Evolutionary conservation across 2,888 invertebrate species (phyloP), one percentile per base, ranked within the genome.

Genomic region (Drosophila longiperda): DNA sequence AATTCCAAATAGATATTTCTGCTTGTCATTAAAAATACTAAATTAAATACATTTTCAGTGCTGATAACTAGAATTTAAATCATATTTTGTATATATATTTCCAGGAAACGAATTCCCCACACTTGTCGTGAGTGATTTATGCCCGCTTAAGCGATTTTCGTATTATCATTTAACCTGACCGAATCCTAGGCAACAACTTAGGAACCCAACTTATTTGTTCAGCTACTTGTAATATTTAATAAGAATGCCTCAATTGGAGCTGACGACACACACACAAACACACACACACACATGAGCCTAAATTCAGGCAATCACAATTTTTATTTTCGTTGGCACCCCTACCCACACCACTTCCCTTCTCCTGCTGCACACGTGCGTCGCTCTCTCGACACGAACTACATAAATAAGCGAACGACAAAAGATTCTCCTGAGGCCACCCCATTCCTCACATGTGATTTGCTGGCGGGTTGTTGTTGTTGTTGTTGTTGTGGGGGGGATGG

Each of bases 271-370:
- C 38, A 59, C 45, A 26, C 42, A 38, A 26, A 40, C 34, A 40
- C 52, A 53, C 48, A 34, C 3, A 42, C 26, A n/a, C 29, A 42
- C 20, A 23, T 60, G 68, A 57, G 66, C 72, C 80, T 78, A 73
- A 76, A 80, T 79, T 73, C 72, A 62, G 82, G 85, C 91, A 90
- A 90, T 91, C 90, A 85, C 76, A 85, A 83, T 88, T 90, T 85
- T 82, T 87, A 89, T 89, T 88, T 90, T 80, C 74, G 52, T 65
- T 66, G 58, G 70, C 59, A 55, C 63, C 48, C 48, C 26, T 58
- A 23, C 26, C 32, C 20, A n/a, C 26, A 2, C 32, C 49, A 26
- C 57, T 17, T 9, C 62, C 36, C 42, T 34, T 52, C 49, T 55
- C 57, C 12, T 40, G 34, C 49, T 26, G 63, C 59, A 79, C 77